A percentile compares a stretch with the other conserved stretches of the same genome.
Evolutionary conservation across 1,140 invertebrate species (phyloP).

Genomic region (Lethrus apterus): DNA sequence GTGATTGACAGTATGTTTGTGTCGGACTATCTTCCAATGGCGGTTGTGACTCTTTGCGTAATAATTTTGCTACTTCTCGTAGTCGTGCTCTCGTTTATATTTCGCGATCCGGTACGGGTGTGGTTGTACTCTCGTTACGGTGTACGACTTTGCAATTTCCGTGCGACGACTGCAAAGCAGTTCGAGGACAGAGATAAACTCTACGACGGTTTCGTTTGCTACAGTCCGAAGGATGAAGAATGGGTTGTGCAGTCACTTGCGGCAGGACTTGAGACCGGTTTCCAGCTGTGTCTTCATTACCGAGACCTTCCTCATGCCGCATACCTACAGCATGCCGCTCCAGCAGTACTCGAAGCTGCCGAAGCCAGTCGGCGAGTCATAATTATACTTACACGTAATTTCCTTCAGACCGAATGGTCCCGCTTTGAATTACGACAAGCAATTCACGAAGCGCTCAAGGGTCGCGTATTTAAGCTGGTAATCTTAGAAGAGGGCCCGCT

Average conservation of each 20-base stretch:
- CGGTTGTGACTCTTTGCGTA: conserved; percentile 68
- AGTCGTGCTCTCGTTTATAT: conserved; percentile 71
- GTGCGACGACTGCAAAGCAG: conserved; percentile 42
- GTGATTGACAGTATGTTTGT: conserved; percentile 76
- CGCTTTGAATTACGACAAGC: conserved; percentile 76
- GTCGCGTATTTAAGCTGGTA: conserved; percentile 74
- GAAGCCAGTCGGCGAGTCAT: conserved; percentile 76
- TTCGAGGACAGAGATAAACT: conserved; percentile 75
- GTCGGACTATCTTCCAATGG: conserved; percentile 76
- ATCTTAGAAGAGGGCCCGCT: conserved; percentile 76
- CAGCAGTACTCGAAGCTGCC: conserved; percentile 76
- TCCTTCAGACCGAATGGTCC: conserved; percentile 81
- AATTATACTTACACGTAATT: conserved; percentile 72
- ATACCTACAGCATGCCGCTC: conserved; percentile 65
- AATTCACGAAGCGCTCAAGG: conserved; percentile 77
- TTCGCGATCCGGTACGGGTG: conserved; percentile 73
- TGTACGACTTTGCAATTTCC: conserved; percentile 63
- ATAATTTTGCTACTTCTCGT: conserved; percentile 64
- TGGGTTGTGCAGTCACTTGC: conserved; percentile 79
- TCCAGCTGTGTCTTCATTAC: conserved; percentile 82
- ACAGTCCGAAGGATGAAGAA: conserved; percentile 87
- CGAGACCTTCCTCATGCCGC: conserved; percentile 66
- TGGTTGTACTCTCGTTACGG: conserved; percentile 86
- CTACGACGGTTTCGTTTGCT: conserved; percentile 89
- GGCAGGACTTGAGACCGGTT: conserved; percentile 75